Evolutionary conservation across 2,797 vertebrate species (phyloP).

Genomic region (Alfaro cultratus): DNA sequence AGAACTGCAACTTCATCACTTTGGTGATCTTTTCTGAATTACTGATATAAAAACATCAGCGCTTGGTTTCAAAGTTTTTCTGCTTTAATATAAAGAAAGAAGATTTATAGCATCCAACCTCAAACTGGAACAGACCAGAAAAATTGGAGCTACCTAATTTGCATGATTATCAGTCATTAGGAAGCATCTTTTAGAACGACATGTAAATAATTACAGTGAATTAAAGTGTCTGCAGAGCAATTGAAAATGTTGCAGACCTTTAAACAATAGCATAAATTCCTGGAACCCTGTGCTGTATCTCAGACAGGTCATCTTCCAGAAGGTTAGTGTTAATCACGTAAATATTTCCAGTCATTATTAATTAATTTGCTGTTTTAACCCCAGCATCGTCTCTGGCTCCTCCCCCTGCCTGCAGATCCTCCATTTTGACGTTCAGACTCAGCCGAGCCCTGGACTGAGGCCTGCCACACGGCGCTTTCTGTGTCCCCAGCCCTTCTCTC

Average conservation of each 20-base stretch:
- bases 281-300: background rate
- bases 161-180: background rate
- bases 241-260: background rate
- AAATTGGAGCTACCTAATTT: background rate
- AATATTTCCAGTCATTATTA: slow-evolving; percentile 24
- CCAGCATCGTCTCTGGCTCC: slow-evolving; percentile 11
- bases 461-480: slow-evolving; percentile 59
- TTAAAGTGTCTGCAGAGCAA: background rate
- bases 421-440: slow-evolving; percentile 44
- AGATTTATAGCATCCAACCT: background rate
- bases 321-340: slow-evolving; percentile 1
- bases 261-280: background rate
- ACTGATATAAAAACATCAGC: background rate
- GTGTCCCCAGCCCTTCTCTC: slow-evolving; percentile 61
- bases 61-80: background rate
- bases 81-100: background rate
- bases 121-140: background rate
- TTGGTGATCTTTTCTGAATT: background rate
- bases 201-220: background rate
- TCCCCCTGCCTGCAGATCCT: slow-evolving; percentile 23
- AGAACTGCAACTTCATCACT: background rate
- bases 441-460: slow-evolving; percentile 63
- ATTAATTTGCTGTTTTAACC: slow-evolving; percentile 13
- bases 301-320: background rate
- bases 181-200: background rate